A percentile compares a stretch with the other conserved stretches of the same genome.
These are phyloP conservation scores for Shargacucullia verbasci DNA, from an alignment of 2,888 invertebrate species.

Conservation along the genomic window DNA sequence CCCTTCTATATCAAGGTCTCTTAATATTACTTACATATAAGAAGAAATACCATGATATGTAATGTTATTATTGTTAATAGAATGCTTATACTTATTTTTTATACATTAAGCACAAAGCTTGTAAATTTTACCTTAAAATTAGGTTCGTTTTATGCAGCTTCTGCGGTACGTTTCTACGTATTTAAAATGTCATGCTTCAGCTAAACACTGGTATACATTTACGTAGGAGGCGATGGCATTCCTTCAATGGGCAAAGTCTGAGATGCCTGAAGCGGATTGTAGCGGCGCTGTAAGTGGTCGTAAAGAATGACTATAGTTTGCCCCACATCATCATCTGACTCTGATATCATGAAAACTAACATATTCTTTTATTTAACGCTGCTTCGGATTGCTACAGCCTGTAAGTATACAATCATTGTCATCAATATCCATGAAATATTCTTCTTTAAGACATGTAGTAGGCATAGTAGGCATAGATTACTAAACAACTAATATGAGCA, in stretches of 20 bases:
- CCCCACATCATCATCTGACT: conserved; percentile 65
- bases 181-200: conserved; percentile 71
- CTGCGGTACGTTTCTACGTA: conserved; percentile 35
- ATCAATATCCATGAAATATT: conserved; percentile 11
- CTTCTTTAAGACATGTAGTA: conserved; percentile 23
- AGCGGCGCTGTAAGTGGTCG: conserved; percentile 87
- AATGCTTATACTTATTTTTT: conserved; percentile 44
- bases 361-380: conserved; percentile 86
- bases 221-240: conserved; percentile 87
- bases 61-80: conserved; percentile 28
- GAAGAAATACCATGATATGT: conserved; percentile 18
- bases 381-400: conserved; percentile 86
- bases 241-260: conserved; percentile 82
- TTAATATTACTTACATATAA: conserved; percentile 20
- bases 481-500: no score
- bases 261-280: conserved; percentile 80
- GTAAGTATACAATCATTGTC: conserved; percentile 76
- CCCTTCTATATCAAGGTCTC: conserved; percentile 29
- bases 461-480: no score
- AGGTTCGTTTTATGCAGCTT: conserved; percentile 46
- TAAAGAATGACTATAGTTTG: conserved; percentile 73
- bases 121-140: conserved; percentile 19
- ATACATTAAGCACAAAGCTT: conserved; percentile 48
- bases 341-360: conserved; percentile 85
- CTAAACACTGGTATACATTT: conserved; percentile 78